Percentiles rank a stretch among this genome's conserved stretches.
Conservation (phyloP, 35 echinoderm and acorn worm genomes). For the Nesometra sesokonis region DNA sequence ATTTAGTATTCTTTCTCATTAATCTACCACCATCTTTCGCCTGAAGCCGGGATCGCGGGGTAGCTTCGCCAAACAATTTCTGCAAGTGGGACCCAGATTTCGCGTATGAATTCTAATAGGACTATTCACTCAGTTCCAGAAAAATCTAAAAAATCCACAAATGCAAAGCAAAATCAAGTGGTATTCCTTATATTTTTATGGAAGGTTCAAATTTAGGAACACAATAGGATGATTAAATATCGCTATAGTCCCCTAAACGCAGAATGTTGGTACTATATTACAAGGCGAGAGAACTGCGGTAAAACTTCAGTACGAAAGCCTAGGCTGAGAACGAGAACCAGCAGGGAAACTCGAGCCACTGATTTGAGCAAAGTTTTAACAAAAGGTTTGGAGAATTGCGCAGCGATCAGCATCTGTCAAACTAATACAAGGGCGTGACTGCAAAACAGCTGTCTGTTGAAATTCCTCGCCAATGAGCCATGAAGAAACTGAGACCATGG, state of each 20-base stretch:
- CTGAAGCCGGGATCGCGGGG: not conserved
- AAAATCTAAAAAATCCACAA: not conserved
- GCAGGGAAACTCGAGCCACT: not conserved
- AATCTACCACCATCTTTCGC: not conserved
- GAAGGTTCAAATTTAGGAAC: not conserved
- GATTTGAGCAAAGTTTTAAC: not conserved
- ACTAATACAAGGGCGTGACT: not conserved
- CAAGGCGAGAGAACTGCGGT: not conserved
- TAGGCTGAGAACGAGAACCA: not conserved
- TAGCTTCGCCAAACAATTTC: not conserved
- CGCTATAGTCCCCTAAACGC: not conserved
- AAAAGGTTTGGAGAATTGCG: not conserved
- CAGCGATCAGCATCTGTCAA: not conserved
- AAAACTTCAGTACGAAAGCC: not conserved
- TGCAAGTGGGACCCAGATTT: not conserved
- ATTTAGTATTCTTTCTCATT: not conserved
- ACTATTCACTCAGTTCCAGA: not conserved
- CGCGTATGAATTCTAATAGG: not conserved
- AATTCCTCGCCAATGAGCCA: not conserved
- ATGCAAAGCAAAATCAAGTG: not conserved
- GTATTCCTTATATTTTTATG: not conserved
- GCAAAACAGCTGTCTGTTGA: not conserved
- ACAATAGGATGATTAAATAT: not conserved
- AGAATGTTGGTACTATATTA: not conserved
- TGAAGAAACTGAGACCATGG: not conserved